These are phyloP conservation scores for Dilophus febrilis DNA, from an alignment of 2,888 invertebrate genomes.

Conservation along the genomic window DNA sequence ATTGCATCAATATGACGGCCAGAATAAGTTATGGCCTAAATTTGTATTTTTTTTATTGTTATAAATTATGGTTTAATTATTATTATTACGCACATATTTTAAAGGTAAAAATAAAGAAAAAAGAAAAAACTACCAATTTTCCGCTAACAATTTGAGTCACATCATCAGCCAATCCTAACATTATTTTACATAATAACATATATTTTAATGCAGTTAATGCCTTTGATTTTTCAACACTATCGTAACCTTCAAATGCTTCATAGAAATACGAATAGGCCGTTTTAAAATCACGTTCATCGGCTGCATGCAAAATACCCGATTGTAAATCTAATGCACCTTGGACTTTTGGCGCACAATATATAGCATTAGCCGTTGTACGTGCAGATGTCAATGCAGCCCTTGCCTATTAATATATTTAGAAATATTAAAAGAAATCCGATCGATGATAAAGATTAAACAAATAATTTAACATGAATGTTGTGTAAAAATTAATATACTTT, in stretches of 20 bases:
- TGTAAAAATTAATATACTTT: too few relatives aligned
- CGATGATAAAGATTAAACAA: too few relatives aligned
- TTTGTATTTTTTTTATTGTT: background rate
- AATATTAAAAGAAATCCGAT: too few relatives aligned
- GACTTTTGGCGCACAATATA: slow-evolving; percentile 97
- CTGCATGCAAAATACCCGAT: slow-evolving; percentile 95
- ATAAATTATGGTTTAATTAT: background rate
- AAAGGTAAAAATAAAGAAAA: background rate
- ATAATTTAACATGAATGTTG: too few relatives aligned
- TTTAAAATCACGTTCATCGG: slow-evolving; percentile 99
- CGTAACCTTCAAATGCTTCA: slow-evolving; percentile 98
- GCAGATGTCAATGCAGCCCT: slow-evolving; percentile 94
- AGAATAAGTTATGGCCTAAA: slow-evolving; percentile 79
- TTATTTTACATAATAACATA: slow-evolving; percentile 97
- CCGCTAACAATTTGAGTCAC: slow-evolving; percentile 89
- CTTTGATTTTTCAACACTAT: slow-evolving; percentile 80
- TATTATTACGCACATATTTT: background rate
- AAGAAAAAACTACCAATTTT: slow-evolving; percentile 42
- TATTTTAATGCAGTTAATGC: slow-evolving; percentile 95
- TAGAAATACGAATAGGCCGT: slow-evolving; percentile 99
- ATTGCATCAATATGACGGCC: slow-evolving; percentile 95
- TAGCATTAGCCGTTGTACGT: slow-evolving; percentile 98
- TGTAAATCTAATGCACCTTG: slow-evolving; percentile 95
- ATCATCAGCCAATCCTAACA: slow-evolving; percentile 93
- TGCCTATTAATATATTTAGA: slow-evolving; percentile 32